A percentile compares a stretch with the other conserved stretches of the same genome.
Conservation (phyloP, 2,113 vertebrate genomes). For the Pedionomus torquatus region DNA sequence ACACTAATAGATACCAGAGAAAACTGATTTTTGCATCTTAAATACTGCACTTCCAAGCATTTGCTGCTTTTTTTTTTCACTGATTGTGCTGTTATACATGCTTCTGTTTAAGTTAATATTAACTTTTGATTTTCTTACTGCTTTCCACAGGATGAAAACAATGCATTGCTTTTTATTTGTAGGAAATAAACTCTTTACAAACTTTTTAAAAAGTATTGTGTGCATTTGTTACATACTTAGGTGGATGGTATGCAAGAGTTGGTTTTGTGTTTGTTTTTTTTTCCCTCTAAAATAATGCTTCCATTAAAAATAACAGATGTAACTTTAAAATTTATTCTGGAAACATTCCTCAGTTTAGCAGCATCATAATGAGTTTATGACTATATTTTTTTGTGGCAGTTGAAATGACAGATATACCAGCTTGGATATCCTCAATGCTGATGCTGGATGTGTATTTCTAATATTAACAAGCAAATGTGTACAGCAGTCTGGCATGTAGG, state of each 20-base stretch:
- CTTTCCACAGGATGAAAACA: neutral
- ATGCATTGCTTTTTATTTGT: neutral
- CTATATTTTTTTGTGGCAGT: neutral
- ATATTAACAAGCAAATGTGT: neutral
- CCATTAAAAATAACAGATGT: neutral
- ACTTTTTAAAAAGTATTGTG: neutral
- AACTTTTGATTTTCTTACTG: neutral
- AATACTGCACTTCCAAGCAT: neutral
- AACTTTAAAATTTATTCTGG: neutral
- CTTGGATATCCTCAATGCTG: neutral
- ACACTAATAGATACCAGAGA: neutral
- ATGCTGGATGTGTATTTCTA: neutral
- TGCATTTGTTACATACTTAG: neutral
- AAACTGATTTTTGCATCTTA: neutral
- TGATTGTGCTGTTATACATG: neutral
- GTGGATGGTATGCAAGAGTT: neutral
- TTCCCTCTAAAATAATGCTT: neutral
- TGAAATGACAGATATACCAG: neutral
- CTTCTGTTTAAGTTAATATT: neutral
- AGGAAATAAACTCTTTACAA: constrained; percentile 38
- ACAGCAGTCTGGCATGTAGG: neutral
- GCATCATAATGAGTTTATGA: neutral
- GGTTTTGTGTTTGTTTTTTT: too few species aligned
- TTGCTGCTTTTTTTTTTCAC: neutral
- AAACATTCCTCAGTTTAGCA: neutral